Conservation (phyloP, 2,797 vertebrate genomes). For the Streptopelia turtur region DNA sequence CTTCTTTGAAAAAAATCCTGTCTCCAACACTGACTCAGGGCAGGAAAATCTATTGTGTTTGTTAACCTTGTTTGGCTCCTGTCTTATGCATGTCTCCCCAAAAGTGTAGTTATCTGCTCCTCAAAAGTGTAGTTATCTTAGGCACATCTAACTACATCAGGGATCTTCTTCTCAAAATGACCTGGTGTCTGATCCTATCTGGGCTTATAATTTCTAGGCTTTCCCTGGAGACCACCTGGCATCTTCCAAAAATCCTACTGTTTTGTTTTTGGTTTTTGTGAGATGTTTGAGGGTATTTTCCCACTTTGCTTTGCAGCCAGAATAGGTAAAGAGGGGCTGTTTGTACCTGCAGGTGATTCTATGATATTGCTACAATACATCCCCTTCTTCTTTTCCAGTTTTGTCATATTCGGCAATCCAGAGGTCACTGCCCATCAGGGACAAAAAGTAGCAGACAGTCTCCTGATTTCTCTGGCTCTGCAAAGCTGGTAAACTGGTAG, state of each 20-base stretch:
- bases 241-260: background rate
- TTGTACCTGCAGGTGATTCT: background rate
- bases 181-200: background rate
- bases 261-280: background rate
- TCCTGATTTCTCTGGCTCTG: background rate
- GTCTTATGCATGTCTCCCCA: rapidly evolving
- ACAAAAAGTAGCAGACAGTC: background rate
- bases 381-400: background rate
- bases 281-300: background rate
- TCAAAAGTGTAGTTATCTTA: background rate
- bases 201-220: background rate
- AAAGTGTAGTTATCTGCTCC: background rate
- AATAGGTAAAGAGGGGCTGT: background rate
- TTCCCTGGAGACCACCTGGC: background rate
- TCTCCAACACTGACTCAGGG: background rate
- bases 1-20: background rate
- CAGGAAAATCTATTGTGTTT: background rate
- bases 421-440: background rate
- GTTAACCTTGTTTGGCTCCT: background rate
- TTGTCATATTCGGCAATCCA: background rate
- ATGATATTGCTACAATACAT: background rate
- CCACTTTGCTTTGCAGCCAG: background rate
- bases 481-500: background rate
- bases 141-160: background rate
- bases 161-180: background rate